Evolutionary conservation across 2,113 vertebrate genomes (phyloP).

Genomic region (Peromyscus polionotus): DNA sequence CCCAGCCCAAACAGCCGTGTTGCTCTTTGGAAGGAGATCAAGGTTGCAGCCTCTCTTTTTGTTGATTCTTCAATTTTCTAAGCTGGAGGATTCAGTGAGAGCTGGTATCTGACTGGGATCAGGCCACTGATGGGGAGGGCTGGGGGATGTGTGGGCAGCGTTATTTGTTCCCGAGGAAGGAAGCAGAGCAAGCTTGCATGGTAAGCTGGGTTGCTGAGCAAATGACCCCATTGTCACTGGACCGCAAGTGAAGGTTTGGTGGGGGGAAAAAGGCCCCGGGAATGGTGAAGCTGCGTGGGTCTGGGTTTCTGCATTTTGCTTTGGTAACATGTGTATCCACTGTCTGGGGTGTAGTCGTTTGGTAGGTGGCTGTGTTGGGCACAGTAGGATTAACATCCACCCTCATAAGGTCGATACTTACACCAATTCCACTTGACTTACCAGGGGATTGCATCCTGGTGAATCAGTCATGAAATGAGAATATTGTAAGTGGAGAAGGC

Average conservation of each 20-base stretch:
- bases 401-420: background rate
- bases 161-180: conserved; percentile 60
- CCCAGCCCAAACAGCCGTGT: conserved; percentile 15
- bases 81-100: background rate
- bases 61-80: conserved; percentile 23
- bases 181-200: background rate
- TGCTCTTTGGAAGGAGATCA: conserved; percentile 39
- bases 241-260: background rate
- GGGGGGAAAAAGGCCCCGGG: background rate
- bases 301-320: background rate
- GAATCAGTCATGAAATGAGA: background rate
- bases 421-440: background rate
- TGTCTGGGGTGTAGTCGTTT: background rate
- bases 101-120: background rate
- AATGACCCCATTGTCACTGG: background rate
- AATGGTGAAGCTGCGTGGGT: background rate
- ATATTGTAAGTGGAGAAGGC: too few relatives aligned
- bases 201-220: background rate
- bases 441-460: background rate
- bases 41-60: conserved; percentile 50
- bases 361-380: background rate
- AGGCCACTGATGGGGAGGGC: background rate
- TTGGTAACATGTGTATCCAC: background rate
- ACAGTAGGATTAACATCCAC: background rate
- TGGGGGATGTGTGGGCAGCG: background rate